Evolutionary conservation across 53 echinoderm and acorn worm genomes (phyloP).

Genomic region (Holothuria scabra): DNA sequence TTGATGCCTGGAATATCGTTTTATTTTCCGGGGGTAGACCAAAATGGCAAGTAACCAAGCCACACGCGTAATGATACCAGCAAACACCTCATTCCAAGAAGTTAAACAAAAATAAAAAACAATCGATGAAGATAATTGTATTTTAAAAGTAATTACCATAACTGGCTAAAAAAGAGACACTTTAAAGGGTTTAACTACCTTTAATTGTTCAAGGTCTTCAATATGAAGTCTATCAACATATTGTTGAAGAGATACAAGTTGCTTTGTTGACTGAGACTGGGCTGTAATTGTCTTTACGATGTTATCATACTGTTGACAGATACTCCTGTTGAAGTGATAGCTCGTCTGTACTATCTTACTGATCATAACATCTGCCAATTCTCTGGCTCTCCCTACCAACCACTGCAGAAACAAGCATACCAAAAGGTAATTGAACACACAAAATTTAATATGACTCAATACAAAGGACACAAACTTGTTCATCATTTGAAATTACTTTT

Average conservation of each 20-base stretch:
- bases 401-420: conserved; percentile 59
- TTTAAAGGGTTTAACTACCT: conserved; percentile 52
- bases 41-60: too few species aligned
- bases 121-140: too few species aligned
- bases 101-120: too few species aligned
- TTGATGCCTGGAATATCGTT: too few species aligned
- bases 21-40: too few species aligned
- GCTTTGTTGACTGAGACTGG: conserved; percentile 83
- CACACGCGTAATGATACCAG: too few species aligned
- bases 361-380: conserved; percentile 86
- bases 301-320: conserved; percentile 89
- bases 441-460: neutral
- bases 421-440: too few species aligned
- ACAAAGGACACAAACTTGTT: too few species aligned
- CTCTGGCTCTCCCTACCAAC: conserved; percentile 77
- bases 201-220: conserved; percentile 88
- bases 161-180: too few species aligned
- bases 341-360: conserved; percentile 82
- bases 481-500: too few species aligned
- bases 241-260: conserved; percentile 83
- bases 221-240: conserved; percentile 81
- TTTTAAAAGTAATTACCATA: too few species aligned
- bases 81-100: too few species aligned
- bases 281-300: conserved; percentile 86
- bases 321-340: conserved; percentile 86